Evolutionary conservation across 1,140 invertebrate genomes (phyloP), one percentile per base, ranked within the genome.

Genomic region (Stegodyphus mimosarum): DNA sequence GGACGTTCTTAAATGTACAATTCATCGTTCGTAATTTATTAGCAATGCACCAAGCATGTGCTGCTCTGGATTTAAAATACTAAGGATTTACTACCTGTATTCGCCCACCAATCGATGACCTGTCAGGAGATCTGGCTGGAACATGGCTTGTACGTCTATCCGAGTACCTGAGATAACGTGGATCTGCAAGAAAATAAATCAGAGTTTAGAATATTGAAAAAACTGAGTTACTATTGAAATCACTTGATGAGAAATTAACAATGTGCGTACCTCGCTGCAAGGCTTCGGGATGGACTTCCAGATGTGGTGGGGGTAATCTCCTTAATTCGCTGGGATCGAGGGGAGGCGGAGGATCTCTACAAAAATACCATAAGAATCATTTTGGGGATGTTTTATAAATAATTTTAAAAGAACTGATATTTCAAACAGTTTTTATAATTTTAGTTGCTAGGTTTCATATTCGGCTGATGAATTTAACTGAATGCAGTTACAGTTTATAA

Each of bases 201-300:
- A 60, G 55, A 60, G 15, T 60, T 10, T 2, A 10, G 55, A 60
- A 1, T 33, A 33, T 33, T 33, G 33, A 33, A 33, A 33, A 33
- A 33, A 33, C 1, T 33, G 1, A 3, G 3, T 1, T 33, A 3
- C 33, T 33, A 33, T n/a, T n/a, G n/a, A n/a, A n/a, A n/a, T n/a
- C 33, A 33, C 33, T 33, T 33, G 33, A 33, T 3, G 3, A 33
- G 33, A 33, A 33, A 33, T 33, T 33, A 33, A 3, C 33, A 33
- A 33, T 33, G 33, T 3, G 18, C 72, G 5, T 10, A 78, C 83
- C 83, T 85, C 83, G 77, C 11, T 63, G 63, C 67, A 85, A 52
- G 55, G 74, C 75, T 33, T 85, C 83, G 33, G 83, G 83, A 66
- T 85, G 83, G 75, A 85, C 55, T 72, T 85, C 83, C 13, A 85